Percentiles rank a stretch among this genome's conserved stretches.
phyloP scores from a whole-genome alignment of 2,888 invertebrate species.

The Eumerus sabulonum region DNA sequence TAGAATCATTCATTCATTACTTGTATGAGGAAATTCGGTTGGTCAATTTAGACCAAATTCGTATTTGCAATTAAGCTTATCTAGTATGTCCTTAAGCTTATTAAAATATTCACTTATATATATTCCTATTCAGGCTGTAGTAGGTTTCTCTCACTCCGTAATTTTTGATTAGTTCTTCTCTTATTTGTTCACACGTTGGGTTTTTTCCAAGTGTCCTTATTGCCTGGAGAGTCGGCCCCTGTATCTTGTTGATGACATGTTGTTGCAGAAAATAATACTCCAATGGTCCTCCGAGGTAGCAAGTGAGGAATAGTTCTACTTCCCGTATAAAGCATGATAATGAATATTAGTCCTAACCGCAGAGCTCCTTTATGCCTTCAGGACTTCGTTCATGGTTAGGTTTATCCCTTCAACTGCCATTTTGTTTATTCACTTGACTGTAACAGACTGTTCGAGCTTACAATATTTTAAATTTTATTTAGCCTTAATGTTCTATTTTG shows the following conservation, averaged over 20 bases:
- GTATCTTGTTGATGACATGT: slow-evolving; percentile 12
- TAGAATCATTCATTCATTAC: neutral
- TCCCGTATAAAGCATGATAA: slow-evolving; percentile 16
- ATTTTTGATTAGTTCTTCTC: too few relatives aligned
- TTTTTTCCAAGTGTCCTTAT: slow-evolving; percentile 15
- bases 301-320: slow-evolving; percentile 8
- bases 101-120: neutral
- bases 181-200: slow-evolving; percentile 25
- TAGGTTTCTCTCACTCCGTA: too few relatives aligned
- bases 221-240: slow-evolving; percentile 14
- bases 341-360: slow-evolving; percentile 1
- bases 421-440: too few relatives aligned
- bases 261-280: slow-evolving; percentile 2
- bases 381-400: slow-evolving; percentile 6
- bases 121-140: slow-evolving; percentile 22
- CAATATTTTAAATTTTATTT: too few relatives aligned
- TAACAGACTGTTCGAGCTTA: too few relatives aligned
- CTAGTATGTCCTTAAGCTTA: too few relatives aligned
- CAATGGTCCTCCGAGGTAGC: neutral
- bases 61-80: too few relatives aligned
- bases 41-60: neutral
- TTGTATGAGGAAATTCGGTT: neutral
- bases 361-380: slow-evolving; percentile 11
- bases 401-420: slow-evolving; percentile 1
- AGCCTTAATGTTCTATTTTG: too few relatives aligned